Evolutionary conservation across 2,888 invertebrate genomes (phyloP).

Genomic region (Chrysolina oricalcia): DNA sequence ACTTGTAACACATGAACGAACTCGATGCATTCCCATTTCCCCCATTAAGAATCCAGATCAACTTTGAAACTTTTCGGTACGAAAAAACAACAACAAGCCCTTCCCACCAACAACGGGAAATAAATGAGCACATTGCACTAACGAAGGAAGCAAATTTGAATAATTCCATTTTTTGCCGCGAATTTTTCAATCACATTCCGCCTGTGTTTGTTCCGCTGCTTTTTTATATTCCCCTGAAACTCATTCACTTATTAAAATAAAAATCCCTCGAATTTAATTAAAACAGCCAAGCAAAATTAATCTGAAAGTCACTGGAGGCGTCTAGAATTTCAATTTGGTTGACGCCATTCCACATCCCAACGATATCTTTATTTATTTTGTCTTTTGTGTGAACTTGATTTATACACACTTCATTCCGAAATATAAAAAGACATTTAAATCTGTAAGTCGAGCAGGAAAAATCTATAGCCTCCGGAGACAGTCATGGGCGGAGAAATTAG

Average conservation of each 20-base stretch:
- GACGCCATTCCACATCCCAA: not conserved
- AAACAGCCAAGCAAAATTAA: constrained; percentile 12
- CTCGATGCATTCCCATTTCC: too few species aligned
- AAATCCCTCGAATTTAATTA: constrained; percentile 10
- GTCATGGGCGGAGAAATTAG: not conserved
- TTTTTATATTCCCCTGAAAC: not conserved
- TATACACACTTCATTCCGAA: not conserved
- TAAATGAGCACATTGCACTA: not conserved
- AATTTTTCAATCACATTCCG: not conserved
- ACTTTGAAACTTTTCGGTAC: not conserved
- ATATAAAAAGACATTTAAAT: not conserved
- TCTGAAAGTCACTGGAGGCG: constrained; percentile 9
- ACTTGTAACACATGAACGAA: too few species aligned
- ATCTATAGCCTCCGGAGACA: not conserved
- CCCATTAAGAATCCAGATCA: too few species aligned
- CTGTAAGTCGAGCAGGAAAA: not conserved
- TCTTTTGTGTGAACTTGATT: constrained; percentile 14
- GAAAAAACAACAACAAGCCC: not conserved
- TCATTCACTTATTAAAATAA: not conserved
- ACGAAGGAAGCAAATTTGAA: not conserved
- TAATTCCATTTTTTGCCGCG: not conserved
- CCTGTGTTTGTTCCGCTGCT: not conserved
- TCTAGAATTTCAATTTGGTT: constrained; percentile 21
- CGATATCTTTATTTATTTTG: constrained; percentile 24
- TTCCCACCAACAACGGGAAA: not conserved